Conservation (phyloP, 2,797 vertebrate species). For the Schizothorax lantsangensis region DNA sequence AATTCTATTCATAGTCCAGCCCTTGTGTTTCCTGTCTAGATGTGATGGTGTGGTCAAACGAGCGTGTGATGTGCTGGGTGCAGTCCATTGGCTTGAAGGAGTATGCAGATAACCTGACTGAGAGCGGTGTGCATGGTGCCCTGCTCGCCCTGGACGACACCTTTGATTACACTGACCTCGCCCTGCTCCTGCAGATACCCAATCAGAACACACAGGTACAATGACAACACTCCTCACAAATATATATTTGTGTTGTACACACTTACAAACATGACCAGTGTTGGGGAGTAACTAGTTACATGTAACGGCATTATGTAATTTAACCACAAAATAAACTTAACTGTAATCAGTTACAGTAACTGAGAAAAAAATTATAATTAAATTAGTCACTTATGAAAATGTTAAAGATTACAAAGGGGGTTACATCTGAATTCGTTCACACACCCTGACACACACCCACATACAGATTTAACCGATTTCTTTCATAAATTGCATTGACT, state of each 20-base stretch:
- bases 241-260: not conserved
- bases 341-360: too few relatives aligned
- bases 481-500: not conserved
- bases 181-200: conserved; percentile 91
- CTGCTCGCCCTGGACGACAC: conserved; percentile 92
- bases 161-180: conserved; percentile 92
- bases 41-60: conserved; percentile 96
- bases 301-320: too few relatives aligned
- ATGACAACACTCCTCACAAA: not conserved
- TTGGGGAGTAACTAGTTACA: too few relatives aligned
- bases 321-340: not conserved
- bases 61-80: conserved; percentile 93
- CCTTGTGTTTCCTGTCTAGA: conserved; percentile 72
- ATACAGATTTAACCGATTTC: not conserved
- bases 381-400: too few relatives aligned
- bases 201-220: conserved; percentile 90
- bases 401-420: too few relatives aligned
- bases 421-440: not conserved
- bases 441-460: too few relatives aligned
- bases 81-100: conserved; percentile 91
- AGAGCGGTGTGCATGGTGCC: conserved; percentile 91
- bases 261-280: not conserved
- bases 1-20: conserved; percentile 5
- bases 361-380: not conserved
- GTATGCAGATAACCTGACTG: conserved; percentile 89